Evolutionary conservation across 30 jellyfish, hydroid and myxozoan genomes (phyloP).

Genomic region (Hydra vulgaris): DNA sequence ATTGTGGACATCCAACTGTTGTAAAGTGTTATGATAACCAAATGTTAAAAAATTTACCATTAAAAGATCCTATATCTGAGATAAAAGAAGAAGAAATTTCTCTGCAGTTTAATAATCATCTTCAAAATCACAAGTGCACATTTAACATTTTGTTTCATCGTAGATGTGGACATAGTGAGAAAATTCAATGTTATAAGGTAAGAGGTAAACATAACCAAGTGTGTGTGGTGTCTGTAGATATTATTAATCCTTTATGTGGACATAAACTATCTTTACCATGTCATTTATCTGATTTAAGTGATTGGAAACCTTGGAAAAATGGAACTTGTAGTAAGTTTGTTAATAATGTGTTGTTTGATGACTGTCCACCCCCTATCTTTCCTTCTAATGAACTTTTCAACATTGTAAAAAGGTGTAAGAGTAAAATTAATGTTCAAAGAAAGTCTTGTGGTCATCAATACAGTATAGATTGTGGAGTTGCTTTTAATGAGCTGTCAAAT

Average conservation of each 20-base stretch:
- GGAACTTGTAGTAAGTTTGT: neutral
- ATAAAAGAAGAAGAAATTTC: neutral
- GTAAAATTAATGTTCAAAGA: slow-evolving; percentile 1
- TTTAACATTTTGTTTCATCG: neutral
- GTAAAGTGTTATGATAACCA: slow-evolving; percentile 2
- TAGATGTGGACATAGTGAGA: slow-evolving; percentile 5
- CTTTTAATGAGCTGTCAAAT: neutral
- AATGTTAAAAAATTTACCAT: neutral
- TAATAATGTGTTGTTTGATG: neutral
- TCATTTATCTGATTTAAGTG: neutral
- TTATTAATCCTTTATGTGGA: neutral
- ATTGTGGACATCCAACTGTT: slow-evolving; percentile 6
- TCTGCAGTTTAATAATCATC: neutral
- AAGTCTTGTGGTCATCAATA: neutral
- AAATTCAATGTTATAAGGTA: neutral
- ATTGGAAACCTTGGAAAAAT: slow-evolving; percentile 8
- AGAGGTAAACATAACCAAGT: neutral
- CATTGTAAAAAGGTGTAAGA: slow-evolving; percentile 1
- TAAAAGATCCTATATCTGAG: neutral
- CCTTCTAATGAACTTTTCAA: neutral
- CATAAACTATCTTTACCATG: neutral
- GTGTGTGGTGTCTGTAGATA: neutral
- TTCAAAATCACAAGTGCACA: neutral
- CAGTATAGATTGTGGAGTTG: slow-evolving; percentile 4
- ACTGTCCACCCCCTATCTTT: neutral